These are phyloP conservation scores for Petrocephalus microphthalmus DNA, from an alignment of 2,113 vertebrate genomes.

Conservation along the genomic window DNA sequence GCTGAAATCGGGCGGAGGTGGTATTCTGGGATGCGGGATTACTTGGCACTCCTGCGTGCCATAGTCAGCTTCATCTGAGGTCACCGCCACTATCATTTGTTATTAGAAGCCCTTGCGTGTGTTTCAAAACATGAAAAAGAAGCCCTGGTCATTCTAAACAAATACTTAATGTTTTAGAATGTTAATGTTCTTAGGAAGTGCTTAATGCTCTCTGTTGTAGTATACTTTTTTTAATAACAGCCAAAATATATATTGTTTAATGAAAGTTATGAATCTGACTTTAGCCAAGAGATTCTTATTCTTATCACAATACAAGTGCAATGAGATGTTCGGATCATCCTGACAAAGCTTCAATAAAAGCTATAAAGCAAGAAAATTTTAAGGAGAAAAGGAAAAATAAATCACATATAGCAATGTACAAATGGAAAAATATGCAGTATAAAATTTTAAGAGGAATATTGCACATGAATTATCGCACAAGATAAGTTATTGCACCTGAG, in stretches of 20 bases:
- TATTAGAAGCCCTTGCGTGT: neutral
- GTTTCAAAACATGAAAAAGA: neutral
- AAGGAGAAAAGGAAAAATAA: no score
- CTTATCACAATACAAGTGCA: no score
- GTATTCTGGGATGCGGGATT: neutral
- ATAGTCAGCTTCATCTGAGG: neutral
- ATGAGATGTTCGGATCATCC: no score
- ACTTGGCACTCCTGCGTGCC: neutral
- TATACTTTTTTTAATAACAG: neutral
- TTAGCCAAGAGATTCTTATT: neutral
- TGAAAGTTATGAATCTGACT: neutral
- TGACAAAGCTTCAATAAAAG: no score
- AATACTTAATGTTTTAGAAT: neutral
- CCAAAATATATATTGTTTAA: neutral
- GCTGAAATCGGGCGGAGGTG: neutral
- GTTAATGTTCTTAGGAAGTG: no score
- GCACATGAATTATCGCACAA: no score
- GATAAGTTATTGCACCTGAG: no score
- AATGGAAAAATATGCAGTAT: no score
- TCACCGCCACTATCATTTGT: neutral
- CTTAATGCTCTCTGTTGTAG: neutral
- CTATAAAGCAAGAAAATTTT: no score
- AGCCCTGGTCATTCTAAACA: neutral
- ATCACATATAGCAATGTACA: no score
- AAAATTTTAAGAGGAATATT: no score